A percentile compares a stretch with the other conserved stretches of the same genome.
Evolutionary conservation across 92 coral and sea anemone species (phyloP).

Genomic region (Siderastrea radians): DNA sequence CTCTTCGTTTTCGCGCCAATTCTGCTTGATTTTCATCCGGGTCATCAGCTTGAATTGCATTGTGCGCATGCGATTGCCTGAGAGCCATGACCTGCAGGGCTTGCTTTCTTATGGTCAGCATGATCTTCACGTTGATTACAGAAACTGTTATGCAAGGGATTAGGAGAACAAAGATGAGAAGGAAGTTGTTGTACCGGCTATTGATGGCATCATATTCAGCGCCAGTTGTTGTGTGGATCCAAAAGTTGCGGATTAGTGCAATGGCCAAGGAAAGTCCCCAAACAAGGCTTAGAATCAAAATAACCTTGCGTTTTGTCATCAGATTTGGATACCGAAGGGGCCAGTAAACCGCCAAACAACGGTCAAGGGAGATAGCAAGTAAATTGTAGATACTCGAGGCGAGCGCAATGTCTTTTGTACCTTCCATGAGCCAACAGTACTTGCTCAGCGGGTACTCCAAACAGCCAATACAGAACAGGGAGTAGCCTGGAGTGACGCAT

Average conservation of each 20-base stretch:
- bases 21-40: conserved; percentile 10
- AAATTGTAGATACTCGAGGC: conserved; percentile 58
- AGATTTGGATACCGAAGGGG: conserved; percentile 45
- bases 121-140: conserved; percentile 24
- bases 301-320: conserved; percentile 57
- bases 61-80: not conserved
- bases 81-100: not conserved
- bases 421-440: conserved; percentile 67
- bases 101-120: conserved; percentile 19
- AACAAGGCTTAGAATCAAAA: conserved; percentile 1
- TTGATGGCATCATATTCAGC: not conserved
- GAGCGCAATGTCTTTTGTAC: conserved; percentile 59
- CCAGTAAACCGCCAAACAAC: conserved; percentile 60
- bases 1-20: conserved; percentile 36
- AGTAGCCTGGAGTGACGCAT: conserved; percentile 59
- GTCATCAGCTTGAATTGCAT: not conserved
- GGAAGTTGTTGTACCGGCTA: conserved; percentile 9
- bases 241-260: conserved; percentile 52
- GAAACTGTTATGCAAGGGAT: conserved; percentile 1
- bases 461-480: conserved; percentile 29
- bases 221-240: conserved; percentile 55
- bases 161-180: conserved; percentile 1
- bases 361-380: conserved; percentile 65
- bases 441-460: conserved; percentile 26
- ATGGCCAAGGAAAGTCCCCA: conserved; percentile 53